These are phyloP conservation scores for Bergia sp. DNA, from an alignment of 92 coral and sea anemone genomes.

Conservation along the genomic window DNA sequence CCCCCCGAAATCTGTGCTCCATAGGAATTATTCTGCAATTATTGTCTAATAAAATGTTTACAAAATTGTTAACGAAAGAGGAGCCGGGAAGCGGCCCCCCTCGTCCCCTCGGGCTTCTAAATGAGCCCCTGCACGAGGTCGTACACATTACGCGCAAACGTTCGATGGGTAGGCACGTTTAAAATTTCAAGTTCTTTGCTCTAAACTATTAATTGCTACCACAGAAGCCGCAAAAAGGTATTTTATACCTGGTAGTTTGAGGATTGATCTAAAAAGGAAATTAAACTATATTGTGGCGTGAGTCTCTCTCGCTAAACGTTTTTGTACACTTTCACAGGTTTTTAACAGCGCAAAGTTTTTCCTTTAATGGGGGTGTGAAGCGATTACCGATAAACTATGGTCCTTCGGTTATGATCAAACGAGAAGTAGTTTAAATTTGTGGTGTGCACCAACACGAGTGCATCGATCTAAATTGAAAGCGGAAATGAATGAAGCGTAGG, in stretches of 20 bases:
- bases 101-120: too few species aligned
- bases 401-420: neutral
- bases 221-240: neutral
- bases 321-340: constrained; percentile 13
- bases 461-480: neutral
- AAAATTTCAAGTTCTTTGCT: too few species aligned
- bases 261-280: neutral
- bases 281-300: neutral
- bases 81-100: too few species aligned
- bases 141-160: too few species aligned
- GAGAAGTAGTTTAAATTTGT: neutral
- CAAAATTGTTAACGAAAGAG: too few species aligned
- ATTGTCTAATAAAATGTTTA: too few species aligned
- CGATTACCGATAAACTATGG: neutral
- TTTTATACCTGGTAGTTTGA: neutral
- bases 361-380: neutral
- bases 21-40: too few species aligned
- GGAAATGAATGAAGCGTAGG: constrained; percentile 1
- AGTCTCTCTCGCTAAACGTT: neutral
- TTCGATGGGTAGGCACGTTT: too few species aligned
- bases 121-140: too few species aligned
- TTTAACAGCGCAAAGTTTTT: neutral
- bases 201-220: neutral
- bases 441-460: neutral
- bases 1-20: too few species aligned